Percentiles rank a stretch among this genome's conserved stretches.
phyloP scores from a whole-genome alignment of 1,140 invertebrate species.

The Orius laevigatus region DNA sequence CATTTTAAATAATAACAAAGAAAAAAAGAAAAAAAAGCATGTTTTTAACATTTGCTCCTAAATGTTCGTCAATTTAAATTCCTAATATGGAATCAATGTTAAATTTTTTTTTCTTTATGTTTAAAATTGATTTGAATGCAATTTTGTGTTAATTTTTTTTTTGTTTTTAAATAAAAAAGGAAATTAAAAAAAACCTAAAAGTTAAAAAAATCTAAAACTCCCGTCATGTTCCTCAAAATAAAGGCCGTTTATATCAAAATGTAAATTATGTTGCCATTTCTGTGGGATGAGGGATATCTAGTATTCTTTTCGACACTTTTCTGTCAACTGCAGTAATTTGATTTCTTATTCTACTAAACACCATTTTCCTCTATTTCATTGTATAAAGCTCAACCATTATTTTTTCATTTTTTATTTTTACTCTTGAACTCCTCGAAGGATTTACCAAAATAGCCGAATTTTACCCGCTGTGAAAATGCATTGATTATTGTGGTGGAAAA shows the following conservation, averaged over 20 bases:
- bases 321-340: not conserved
- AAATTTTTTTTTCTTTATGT: not conserved
- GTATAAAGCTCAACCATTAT: conserved; percentile 5
- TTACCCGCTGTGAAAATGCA: conserved; percentile 4
- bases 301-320: conserved; percentile 3
- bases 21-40: conserved; percentile 13
- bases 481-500: not conserved
- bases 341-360: not conserved
- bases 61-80: conserved; percentile 10
- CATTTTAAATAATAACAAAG: conserved; percentile 9
- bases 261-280: conserved; percentile 3
- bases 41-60: conserved; percentile 11
- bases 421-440: not conserved
- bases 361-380: conserved; percentile 2
- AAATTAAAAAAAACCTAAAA: not conserved
- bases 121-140: conserved; percentile 14
- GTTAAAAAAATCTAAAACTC: conserved; percentile 4
- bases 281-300: conserved; percentile 13
- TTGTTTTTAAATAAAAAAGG: not conserved
- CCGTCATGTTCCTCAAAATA: not conserved
- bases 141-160: conserved; percentile 11
- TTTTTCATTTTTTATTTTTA: not conserved
- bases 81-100: not conserved
- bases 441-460: too few relatives aligned
- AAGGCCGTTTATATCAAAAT: too few relatives aligned